Evolutionary conservation across 2,888 invertebrate species (phyloP).

Genomic region (Aquatica leii): DNA sequence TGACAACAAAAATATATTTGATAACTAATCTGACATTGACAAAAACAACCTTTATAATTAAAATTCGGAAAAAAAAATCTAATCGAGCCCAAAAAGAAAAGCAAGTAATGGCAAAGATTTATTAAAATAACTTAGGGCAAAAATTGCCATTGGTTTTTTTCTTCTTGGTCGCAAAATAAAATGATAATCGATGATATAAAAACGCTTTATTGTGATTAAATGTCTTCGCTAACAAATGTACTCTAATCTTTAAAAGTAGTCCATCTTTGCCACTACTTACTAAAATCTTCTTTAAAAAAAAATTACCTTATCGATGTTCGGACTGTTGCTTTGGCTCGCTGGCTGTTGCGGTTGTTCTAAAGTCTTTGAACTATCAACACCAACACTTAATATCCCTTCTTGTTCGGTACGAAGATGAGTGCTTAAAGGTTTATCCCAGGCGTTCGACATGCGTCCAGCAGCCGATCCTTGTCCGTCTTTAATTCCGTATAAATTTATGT

Average conservation of each 20-base stretch:
- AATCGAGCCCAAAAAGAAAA: background rate
- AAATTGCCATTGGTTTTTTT: background rate
- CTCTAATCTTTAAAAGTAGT: too few species aligned
- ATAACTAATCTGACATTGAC: conserved; percentile 13
- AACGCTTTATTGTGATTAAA: too few species aligned
- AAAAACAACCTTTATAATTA: too few species aligned
- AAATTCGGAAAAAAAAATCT: too few species aligned
- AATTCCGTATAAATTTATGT: conserved; percentile 52
- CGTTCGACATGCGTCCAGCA: conserved; percentile 78
- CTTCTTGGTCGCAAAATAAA: too few species aligned
- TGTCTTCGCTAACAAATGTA: too few species aligned
- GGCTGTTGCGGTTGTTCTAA: conserved; percentile 55
- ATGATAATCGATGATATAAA: too few species aligned
- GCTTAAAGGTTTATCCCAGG: conserved; percentile 87
- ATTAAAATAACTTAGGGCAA: background rate
- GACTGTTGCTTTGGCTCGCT: conserved; percentile 64
- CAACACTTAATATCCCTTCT: conserved; percentile 51
- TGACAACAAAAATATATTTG: too few species aligned
- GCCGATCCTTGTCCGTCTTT: conserved; percentile 62
- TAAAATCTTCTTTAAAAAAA: background rate
- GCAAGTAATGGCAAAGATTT: background rate
- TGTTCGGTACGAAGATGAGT: conserved; percentile 68
- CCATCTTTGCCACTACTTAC: background rate
- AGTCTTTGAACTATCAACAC: conserved; percentile 53
- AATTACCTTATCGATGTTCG: conserved; percentile 53